Percentiles rank a stretch among this genome's conserved stretches.
Evolutionary conservation across 2,113 vertebrate genomes (phyloP).

Genomic region (Gnathonemus longibarbis): DNA sequence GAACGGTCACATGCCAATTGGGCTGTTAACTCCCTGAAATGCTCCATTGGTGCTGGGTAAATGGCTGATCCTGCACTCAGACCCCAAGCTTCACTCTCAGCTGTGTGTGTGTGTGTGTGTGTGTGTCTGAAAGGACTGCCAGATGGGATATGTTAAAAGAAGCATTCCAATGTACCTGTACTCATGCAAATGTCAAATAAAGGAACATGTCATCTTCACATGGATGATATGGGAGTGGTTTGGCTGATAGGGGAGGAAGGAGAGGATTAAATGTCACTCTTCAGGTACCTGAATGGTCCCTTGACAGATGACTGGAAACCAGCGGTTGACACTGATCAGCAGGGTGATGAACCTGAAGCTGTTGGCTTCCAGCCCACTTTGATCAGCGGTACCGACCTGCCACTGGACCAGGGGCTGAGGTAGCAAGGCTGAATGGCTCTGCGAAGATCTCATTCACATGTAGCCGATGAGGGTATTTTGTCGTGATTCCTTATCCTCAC

Average conservation of each 20-base stretch:
- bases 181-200: not conserved
- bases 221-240: not conserved
- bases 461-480: conserved; percentile 57
- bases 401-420: conserved; percentile 42
- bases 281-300: not conserved
- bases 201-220: not conserved
- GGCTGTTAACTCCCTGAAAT: not conserved
- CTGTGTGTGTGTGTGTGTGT: not conserved
- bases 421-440: conserved; percentile 48
- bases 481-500: conserved; percentile 52
- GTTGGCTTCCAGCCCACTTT: conserved; percentile 49
- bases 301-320: not conserved
- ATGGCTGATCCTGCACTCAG: not conserved
- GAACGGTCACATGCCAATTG: not conserved
- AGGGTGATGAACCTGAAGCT: conserved; percentile 27
- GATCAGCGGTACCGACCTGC: conserved; percentile 45
- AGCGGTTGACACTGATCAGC: conserved; percentile 18
- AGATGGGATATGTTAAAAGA: not conserved
- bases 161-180: not conserved
- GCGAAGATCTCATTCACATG: conserved; percentile 62
- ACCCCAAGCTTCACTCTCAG: not conserved
- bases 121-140: not conserved
- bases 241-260: not conserved
- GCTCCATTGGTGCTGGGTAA: not conserved
- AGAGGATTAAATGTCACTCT: not conserved